These are phyloP conservation scores for Geotrypetes seraphini DNA, from an alignment of 2,797 vertebrate species.

Conservation along the genomic window DNA sequence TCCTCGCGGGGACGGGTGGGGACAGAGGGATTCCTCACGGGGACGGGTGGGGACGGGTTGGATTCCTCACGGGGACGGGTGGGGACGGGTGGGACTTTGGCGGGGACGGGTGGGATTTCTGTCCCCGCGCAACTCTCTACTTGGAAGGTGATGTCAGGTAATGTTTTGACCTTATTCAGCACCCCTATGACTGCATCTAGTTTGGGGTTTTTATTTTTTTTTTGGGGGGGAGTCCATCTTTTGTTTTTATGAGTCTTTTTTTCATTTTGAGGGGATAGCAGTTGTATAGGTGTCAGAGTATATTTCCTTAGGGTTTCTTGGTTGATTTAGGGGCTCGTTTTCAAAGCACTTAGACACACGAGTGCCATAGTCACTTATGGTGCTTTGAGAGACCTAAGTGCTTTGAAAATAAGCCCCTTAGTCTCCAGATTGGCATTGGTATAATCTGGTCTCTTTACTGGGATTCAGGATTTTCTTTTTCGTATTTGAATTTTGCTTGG, in stretches of 20 bases:
- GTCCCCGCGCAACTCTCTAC: too few relatives aligned
- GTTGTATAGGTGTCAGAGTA: constrained; percentile 22
- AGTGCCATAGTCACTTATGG: too few relatives aligned
- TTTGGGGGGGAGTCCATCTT: constrained; percentile 23
- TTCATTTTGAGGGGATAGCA: constrained; percentile 31
- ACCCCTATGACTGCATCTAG: constrained; percentile 10
- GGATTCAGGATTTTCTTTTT: neutral
- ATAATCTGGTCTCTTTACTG: constrained; percentile 6
- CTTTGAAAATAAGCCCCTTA: too few relatives aligned
- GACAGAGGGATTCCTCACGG: too few relatives aligned
- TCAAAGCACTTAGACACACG: too few relatives aligned
- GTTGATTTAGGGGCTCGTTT: constrained; percentile 4
- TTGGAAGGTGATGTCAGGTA: constrained; percentile 2
- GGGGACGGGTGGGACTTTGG: too few relatives aligned
- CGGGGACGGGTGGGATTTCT: too few relatives aligned
- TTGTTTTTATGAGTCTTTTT: constrained; percentile 10
- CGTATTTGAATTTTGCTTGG: too few relatives aligned
- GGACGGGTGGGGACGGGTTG: too few relatives aligned
- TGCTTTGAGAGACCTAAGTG: too few relatives aligned
- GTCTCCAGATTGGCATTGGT: constrained; percentile 27
- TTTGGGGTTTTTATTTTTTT: constrained; percentile 23
- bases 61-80: too few relatives aligned
- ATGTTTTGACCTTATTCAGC: neutral
- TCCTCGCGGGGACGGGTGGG: too few relatives aligned
- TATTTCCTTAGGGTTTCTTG: constrained; percentile 14